These are phyloP conservation scores for Heliconius eleuchia DNA, from an alignment of 1,140 invertebrate species.

Conservation along the genomic window DNA sequence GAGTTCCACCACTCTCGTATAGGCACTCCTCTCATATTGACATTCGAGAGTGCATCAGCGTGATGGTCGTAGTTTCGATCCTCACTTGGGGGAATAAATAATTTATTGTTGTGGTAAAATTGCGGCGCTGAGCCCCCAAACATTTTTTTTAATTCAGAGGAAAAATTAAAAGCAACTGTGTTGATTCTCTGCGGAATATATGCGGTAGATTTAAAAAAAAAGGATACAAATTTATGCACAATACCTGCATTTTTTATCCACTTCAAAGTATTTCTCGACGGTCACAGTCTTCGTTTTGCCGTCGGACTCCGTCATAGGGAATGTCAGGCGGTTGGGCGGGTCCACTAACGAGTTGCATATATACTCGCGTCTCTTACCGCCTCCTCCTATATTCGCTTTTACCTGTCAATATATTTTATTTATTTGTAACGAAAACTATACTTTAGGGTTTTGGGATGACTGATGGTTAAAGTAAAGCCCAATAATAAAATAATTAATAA, in stretches of 20 bases:
- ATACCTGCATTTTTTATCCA: slow-evolving; percentile 55
- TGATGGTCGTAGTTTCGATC: too few species aligned
- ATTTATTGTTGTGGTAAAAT: too few species aligned
- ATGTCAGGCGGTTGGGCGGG: slow-evolving; percentile 43
- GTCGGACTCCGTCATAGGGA: slow-evolving; percentile 38
- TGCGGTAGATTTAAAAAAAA: slow-evolving; percentile 3
- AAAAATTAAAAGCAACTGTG: too few species aligned
- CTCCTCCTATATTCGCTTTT: slow-evolving; percentile 48
- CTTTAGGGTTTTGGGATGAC: too few species aligned
- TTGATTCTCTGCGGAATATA: too few species aligned
- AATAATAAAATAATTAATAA: neutral
- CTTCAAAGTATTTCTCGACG: slow-evolving; percentile 57
- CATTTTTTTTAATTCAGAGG: too few species aligned
- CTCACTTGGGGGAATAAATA: too few species aligned
- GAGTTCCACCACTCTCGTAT: too few species aligned
- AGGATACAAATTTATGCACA: neutral
- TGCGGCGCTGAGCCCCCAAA: too few species aligned
- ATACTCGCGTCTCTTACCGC: slow-evolving; percentile 54
- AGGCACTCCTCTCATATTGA: too few species aligned
- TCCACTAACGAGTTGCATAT: slow-evolving; percentile 55
- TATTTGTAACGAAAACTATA: neutral
- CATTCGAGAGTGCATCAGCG: too few species aligned
- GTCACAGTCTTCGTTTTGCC: slow-evolving; percentile 38
- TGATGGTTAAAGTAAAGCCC: too few species aligned
- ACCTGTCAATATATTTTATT: slow-evolving; percentile 45